A percentile compares a stretch with the other conserved stretches of the same genome.
Conservation (phyloP, 2,888 invertebrate species). For the Oconnorella tubifera region DNA sequence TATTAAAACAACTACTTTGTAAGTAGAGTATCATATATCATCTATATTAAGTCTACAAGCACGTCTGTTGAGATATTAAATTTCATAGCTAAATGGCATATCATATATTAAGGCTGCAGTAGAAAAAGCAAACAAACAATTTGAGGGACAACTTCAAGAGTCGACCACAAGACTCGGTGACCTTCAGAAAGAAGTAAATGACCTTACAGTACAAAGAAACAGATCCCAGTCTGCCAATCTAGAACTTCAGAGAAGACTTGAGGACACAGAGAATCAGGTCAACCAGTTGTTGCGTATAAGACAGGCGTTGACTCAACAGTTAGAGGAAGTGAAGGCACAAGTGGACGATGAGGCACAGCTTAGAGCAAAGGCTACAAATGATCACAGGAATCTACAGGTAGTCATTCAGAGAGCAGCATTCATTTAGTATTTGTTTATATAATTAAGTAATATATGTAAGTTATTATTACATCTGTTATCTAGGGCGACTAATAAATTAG, state of each 20-base stretch:
- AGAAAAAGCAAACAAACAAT: slow-evolving; percentile 80
- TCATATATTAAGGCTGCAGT: slow-evolving; percentile 16
- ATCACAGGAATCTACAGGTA: slow-evolving; percentile 19
- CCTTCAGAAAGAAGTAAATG: slow-evolving; percentile 18
- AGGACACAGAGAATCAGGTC: slow-evolving; percentile 26
- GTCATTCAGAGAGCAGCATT: too few species aligned
- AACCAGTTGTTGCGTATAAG: slow-evolving; percentile 21
- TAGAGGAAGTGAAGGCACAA: slow-evolving; percentile 18
- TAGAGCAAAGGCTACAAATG: slow-evolving; percentile 16
- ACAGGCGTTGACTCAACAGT: slow-evolving; percentile 23
- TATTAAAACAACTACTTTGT: too few species aligned
- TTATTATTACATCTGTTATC: too few species aligned
- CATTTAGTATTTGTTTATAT: too few species aligned
- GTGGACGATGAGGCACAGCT: slow-evolving; percentile 24
- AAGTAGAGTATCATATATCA: too few species aligned
- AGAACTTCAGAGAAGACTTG: slow-evolving; percentile 19
- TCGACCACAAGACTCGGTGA: slow-evolving; percentile 10
- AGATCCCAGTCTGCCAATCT: slow-evolving; percentile 15
- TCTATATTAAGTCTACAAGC: too few species aligned
- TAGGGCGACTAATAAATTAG: too few species aligned
- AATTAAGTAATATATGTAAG: too few species aligned
- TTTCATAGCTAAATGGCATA: too few species aligned
- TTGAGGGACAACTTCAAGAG: slow-evolving; percentile 15
- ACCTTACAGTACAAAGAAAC: slow-evolving; percentile 9
- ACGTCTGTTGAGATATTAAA: too few species aligned